Conservation (phyloP, 2,113 vertebrate genomes). For the Pedetes capensis region DNA sequence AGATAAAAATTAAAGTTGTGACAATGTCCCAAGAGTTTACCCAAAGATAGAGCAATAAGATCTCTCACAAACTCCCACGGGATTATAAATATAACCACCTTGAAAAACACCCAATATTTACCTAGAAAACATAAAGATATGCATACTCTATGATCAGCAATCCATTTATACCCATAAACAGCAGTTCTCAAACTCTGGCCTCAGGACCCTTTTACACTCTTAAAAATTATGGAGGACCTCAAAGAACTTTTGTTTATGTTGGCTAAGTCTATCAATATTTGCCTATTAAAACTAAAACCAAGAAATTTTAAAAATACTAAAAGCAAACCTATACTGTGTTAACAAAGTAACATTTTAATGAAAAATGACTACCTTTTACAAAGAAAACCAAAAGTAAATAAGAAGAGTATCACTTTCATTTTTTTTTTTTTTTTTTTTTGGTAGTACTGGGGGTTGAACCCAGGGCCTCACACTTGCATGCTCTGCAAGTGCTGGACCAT, state of each 20-base stretch:
- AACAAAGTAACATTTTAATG: conserved; percentile 17
- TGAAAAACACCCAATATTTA: background rate
- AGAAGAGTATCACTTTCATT: background rate
- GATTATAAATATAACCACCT: background rate
- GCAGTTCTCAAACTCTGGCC: background rate
- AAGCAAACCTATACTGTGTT: background rate
- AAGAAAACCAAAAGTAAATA: conserved; percentile 8
- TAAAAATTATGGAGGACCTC: background rate
- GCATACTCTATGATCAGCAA: background rate
- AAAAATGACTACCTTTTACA: conserved; percentile 21
- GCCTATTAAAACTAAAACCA: conserved; percentile 19
- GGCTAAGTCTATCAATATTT: background rate
- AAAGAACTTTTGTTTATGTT: background rate
- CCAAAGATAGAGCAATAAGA: background rate
- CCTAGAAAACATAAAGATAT: background rate
- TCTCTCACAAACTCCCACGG: background rate
- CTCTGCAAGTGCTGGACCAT: too few species aligned
- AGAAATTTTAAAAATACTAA: conserved; percentile 25
- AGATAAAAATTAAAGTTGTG: background rate
- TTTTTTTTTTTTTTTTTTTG: too few species aligned
- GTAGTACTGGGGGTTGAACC: too few species aligned
- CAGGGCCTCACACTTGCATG: too few species aligned
- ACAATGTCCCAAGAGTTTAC: background rate
- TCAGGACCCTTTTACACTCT: background rate
- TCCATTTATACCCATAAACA: background rate